Percentiles rank a stretch among this genome's conserved stretches.
Conservation (phyloP, 2,113 vertebrate species). For the Phylloscopus trochilus region DNA sequence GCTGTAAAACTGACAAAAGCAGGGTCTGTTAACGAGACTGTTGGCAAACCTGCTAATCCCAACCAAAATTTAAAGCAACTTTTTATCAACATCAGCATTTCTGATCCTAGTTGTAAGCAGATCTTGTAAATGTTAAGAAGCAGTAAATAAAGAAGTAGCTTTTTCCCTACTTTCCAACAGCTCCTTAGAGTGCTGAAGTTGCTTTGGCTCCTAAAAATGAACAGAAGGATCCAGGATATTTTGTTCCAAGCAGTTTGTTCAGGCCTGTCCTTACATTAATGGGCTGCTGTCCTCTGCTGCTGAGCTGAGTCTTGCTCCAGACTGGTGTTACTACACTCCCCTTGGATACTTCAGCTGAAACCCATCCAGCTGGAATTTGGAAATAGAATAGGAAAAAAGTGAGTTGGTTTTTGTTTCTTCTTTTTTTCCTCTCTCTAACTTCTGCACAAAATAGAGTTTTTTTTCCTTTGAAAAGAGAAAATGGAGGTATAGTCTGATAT, state of each 20-base stretch:
- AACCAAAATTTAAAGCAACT: background rate
- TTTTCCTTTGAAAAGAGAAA: background rate
- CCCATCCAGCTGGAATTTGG: background rate
- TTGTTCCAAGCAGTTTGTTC: background rate
- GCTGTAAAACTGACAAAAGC: background rate
- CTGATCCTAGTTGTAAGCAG: background rate
- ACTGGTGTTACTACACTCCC: background rate
- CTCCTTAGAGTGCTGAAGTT: background rate
- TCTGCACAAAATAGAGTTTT: background rate
- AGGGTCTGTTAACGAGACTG: background rate
- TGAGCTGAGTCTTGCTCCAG: background rate
- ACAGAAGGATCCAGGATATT: background rate
- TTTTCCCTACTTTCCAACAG: background rate
- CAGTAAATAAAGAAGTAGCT: background rate
- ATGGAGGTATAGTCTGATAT: background rate
- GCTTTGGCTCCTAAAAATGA: background rate
- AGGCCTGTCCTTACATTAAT: background rate
- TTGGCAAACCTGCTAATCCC: background rate
- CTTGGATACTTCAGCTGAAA: background rate
- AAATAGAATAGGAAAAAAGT: background rate
- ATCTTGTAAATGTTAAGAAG: background rate
- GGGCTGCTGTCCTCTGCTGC: background rate
- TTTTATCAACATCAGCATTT: background rate
- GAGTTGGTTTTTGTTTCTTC: accelerated
- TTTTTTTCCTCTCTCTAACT: background rate